Percentiles rank a stretch among this genome's conserved stretches.
phyloP scores from a whole-genome alignment of 2,888 invertebrate species.

The Daptonema setosum region DNA sequence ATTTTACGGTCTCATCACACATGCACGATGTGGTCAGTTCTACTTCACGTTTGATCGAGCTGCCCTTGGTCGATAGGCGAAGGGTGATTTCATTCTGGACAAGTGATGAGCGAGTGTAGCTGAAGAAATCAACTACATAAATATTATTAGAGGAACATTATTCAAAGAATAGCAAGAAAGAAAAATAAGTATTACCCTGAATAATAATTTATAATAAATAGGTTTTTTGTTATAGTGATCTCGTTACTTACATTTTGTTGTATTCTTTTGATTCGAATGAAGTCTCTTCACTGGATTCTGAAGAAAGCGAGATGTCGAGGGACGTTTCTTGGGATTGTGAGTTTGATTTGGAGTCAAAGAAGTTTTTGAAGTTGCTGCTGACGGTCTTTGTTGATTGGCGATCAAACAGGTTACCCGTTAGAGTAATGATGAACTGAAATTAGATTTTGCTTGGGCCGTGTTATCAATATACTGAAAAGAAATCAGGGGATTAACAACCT shows the following conservation, averaged over 20 bases:
- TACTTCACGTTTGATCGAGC: not conserved
- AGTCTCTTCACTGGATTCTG: not conserved
- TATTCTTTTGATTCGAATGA: not conserved
- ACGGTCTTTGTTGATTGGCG: not conserved
- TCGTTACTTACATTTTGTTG: too few species aligned
- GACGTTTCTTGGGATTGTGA: too few species aligned
- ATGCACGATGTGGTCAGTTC: not conserved
- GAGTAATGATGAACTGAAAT: constrained; percentile 5
- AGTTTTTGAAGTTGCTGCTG: not conserved
- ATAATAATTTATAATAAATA: too few species aligned
- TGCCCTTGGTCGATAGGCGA: not conserved
- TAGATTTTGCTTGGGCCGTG: not conserved
- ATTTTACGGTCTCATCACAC: not conserved
- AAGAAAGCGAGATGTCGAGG: not conserved
- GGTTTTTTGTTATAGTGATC: too few species aligned
- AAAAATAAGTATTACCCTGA: too few species aligned
- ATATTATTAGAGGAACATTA: too few species aligned
- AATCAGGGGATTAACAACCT: too few species aligned
- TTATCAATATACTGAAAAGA: too few species aligned
- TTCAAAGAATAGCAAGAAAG: too few species aligned
- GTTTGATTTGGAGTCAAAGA: too few species aligned
- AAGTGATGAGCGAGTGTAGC: not conserved
- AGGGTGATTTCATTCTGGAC: not conserved
- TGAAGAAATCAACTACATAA: too few species aligned
- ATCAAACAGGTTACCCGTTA: constrained; percentile 5